Percentiles rank a stretch among this genome's conserved stretches.
Conservation (phyloP, 2,888 invertebrate species). For the Zygaena filipendulae region DNA sequence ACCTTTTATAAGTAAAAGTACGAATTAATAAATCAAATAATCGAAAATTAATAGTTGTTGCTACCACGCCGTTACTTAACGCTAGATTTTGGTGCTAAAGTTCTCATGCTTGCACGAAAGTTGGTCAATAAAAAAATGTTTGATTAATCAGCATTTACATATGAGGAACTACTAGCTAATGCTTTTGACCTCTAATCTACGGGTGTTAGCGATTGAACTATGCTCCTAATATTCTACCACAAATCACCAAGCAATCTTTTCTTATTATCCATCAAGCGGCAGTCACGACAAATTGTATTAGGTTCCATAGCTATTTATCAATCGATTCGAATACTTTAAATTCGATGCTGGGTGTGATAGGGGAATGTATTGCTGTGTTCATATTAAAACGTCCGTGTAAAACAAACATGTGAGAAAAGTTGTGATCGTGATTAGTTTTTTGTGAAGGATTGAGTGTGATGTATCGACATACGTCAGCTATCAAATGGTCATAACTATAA, state of each 20-base stretch:
- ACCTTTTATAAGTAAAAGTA: too few relatives aligned
- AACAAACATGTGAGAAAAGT: conserved; percentile 19
- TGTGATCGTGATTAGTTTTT: conserved; percentile 26
- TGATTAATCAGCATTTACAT: conserved; percentile 54
- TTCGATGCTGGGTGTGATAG: too few relatives aligned
- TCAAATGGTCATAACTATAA: conserved; percentile 45
- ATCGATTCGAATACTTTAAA: too few relatives aligned
- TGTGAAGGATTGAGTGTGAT: conserved; percentile 33
- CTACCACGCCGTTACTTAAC: too few relatives aligned
- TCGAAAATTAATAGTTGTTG: too few relatives aligned
- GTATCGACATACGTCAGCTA: conserved; percentile 46
- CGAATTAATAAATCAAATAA: too few relatives aligned
- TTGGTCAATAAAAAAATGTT: conserved; percentile 26
- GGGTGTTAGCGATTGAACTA: conserved; percentile 58
- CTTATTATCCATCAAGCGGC: conserved; percentile 53
- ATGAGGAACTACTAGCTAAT: conserved; percentile 57
- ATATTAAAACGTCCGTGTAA: conserved; percentile 21
- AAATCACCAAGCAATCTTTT: conserved; percentile 51
- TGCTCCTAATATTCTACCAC: conserved; percentile 55
- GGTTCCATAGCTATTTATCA: conserved; percentile 49
- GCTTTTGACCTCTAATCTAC: conserved; percentile 56
- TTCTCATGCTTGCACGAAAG: conserved; percentile 14
- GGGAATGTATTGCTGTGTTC: too few relatives aligned
- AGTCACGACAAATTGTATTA: conserved; percentile 64
- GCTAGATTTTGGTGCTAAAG: too few relatives aligned